Evolutionary conservation across 1,140 invertebrate species (phyloP).

Genomic region (Micrasema longulum): DNA sequence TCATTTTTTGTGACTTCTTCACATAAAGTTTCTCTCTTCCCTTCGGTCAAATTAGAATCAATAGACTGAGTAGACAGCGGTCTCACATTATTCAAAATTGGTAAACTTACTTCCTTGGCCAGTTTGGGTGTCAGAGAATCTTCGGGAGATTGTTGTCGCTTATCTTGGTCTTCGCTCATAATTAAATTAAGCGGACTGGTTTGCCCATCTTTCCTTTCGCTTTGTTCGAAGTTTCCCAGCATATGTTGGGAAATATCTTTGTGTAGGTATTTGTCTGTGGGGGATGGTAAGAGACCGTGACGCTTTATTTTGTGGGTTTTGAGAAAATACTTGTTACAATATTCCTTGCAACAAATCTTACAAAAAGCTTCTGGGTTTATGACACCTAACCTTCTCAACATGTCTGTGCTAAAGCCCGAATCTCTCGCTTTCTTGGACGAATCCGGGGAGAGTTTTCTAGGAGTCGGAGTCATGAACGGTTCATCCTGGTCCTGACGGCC

Average conservation of each 20-base stretch:
- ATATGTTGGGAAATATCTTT: constrained; percentile 60
- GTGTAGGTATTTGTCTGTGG: constrained; percentile 66
- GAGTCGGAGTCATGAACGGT: constrained; percentile 66
- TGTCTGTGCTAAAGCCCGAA: constrained; percentile 75
- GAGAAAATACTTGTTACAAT: constrained; percentile 95
- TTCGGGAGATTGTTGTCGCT: constrained; percentile 56
- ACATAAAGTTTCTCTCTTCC: constrained; percentile 48
- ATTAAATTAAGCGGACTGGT: constrained; percentile 74
- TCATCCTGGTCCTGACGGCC: constrained; percentile 69
- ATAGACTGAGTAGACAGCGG: constrained; percentile 54
- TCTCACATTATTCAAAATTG: constrained; percentile 64
- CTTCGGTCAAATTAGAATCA: constrained; percentile 56
- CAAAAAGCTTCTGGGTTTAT: constrained; percentile 92
- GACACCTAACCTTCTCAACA: constrained; percentile 80
- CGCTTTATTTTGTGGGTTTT: constrained; percentile 90
- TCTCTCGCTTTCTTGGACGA: constrained; percentile 74
- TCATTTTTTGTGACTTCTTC: constrained; percentile 61
- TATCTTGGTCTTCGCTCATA: constrained; percentile 62
- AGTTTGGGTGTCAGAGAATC: constrained; percentile 60
- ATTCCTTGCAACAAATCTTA: constrained; percentile 94
- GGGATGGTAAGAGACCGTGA: constrained; percentile 77
- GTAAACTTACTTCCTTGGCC: constrained; percentile 34
- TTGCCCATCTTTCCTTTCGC: constrained; percentile 67
- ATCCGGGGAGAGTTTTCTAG: constrained; percentile 71
- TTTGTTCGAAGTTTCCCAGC: constrained; percentile 58